A percentile compares a stretch with the other conserved stretches of the same genome.
These are phyloP conservation scores for Drosophila nigromelanica DNA, from an alignment of 1,140 invertebrate species.

Conservation along the genomic window DNA sequence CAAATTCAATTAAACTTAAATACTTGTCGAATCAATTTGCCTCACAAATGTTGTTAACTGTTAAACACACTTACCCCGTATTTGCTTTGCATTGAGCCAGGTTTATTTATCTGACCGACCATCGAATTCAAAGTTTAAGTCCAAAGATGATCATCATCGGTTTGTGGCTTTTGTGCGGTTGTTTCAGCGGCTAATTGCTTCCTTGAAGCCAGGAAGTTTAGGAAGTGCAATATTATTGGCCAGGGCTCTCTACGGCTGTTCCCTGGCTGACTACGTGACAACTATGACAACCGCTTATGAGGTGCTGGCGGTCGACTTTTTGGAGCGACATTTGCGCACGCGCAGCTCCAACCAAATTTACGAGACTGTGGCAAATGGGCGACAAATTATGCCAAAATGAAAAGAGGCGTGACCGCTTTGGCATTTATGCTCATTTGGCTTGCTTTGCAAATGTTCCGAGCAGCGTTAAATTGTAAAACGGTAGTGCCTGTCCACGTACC, in stretches of 20 bases:
- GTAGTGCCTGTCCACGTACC: slow-evolving; percentile 33
- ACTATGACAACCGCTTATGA: neutral
- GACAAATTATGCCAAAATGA: slow-evolving; percentile 77
- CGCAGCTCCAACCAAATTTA: slow-evolving; percentile 61
- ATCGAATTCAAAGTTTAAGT: slow-evolving; percentile 33
- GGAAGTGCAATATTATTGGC: slow-evolving; percentile 53
- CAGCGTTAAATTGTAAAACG: slow-evolving; percentile 59
- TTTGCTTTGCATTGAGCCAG: slow-evolving; percentile 79
- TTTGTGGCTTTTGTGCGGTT: slow-evolving; percentile 25
- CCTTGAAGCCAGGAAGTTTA: slow-evolving; percentile 59
- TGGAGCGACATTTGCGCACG: slow-evolving; percentile 68
- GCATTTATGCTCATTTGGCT: slow-evolving; percentile 66
- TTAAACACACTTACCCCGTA: slow-evolving; percentile 42
- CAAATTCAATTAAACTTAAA: slow-evolving; percentile 82
- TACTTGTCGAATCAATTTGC: slow-evolving; percentile 77
- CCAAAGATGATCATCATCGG: slow-evolving; percentile 33
- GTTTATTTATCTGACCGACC: slow-evolving; percentile 59
- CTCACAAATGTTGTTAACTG: slow-evolving; percentile 37
- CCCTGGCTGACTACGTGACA: slow-evolving; percentile 24
- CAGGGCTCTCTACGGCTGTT: neutral
- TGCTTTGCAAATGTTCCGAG: slow-evolving; percentile 46
- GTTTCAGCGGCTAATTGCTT: slow-evolving; percentile 63
- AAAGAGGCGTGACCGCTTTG: slow-evolving; percentile 72
- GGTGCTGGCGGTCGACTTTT: neutral
- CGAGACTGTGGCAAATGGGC: slow-evolving; percentile 71